Percentiles rank a stretch among this genome's conserved stretches.
phyloP scores from a whole-genome alignment of 2,797 vertebrate species.

The Pseudochirops corinnae region DNA sequence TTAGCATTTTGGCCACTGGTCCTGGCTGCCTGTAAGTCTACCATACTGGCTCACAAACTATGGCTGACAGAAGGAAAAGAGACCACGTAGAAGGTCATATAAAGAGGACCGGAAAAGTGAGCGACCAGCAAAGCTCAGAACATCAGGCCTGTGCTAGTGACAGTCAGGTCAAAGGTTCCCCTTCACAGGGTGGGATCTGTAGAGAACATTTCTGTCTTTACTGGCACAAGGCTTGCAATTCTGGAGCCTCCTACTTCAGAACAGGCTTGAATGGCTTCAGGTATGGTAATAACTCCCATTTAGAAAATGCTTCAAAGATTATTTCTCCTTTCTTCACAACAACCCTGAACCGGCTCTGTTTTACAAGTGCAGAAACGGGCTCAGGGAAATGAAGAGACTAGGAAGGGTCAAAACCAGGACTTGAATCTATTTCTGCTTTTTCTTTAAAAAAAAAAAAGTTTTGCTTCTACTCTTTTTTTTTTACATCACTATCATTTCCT shows the following conservation, averaged over 20 bases:
- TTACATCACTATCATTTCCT: neutral
- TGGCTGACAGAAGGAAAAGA: neutral
- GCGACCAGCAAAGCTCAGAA: neutral
- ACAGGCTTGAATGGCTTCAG: neutral
- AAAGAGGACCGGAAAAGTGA: neutral
- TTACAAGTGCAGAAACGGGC: neutral
- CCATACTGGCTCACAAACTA: neutral
- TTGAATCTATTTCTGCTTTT: neutral
- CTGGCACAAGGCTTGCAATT: neutral
- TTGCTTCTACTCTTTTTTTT: neutral
- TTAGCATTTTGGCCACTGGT: neutral
- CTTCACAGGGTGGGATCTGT: neutral
- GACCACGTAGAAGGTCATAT: neutral
- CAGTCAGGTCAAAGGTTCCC: neutral
- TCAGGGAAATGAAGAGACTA: neutral
- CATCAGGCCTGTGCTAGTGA: neutral
- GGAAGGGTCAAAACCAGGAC: neutral
- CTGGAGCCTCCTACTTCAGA: neutral
- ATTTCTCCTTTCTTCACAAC: neutral
- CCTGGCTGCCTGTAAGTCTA: neutral
- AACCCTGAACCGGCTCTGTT: neutral
- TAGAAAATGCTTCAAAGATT: neutral
- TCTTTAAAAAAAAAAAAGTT: neutral
- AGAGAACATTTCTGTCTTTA: neutral
- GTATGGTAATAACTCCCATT: neutral